Percentiles rank a stretch among this genome's conserved stretches.
Evolutionary conservation across 2,113 vertebrate species (phyloP).

Genomic region (Forbesichthys papilliferus): DNA sequence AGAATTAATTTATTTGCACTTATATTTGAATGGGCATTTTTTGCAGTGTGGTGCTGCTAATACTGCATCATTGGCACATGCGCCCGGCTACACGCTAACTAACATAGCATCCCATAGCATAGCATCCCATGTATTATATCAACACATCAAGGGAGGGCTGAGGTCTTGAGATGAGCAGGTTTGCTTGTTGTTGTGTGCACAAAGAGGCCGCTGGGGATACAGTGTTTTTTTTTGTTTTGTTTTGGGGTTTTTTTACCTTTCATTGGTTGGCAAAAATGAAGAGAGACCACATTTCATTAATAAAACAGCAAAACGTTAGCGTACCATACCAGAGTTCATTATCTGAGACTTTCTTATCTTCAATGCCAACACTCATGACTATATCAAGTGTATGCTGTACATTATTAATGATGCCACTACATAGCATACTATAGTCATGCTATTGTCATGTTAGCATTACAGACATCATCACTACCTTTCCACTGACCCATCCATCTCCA

Average conservation of each 20-base stretch:
- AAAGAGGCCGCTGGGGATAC: no score
- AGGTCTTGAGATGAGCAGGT: constrained; percentile 41
- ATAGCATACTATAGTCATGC: neutral
- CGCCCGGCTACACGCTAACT: constrained; percentile 75
- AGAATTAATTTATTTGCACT: no score
- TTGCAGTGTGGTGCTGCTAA: neutral
- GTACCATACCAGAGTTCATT: no score
- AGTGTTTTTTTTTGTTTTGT: constrained; percentile 11
- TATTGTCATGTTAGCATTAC: constrained; percentile 12
- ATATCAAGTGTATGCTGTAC: neutral
- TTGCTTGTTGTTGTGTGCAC: constrained; percentile 1
- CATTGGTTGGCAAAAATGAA: no score
- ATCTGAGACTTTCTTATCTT: neutral
- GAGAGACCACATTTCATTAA: no score
- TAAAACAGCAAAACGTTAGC: no score
- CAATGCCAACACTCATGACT: neutral
- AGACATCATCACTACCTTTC: constrained; percentile 34
- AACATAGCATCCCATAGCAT: constrained; percentile 52
- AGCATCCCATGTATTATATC: constrained; percentile 82
- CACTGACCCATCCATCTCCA: constrained; percentile 76
- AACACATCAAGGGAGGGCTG: constrained; percentile 43
- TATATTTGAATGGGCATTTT: no score
- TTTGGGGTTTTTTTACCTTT: neutral
- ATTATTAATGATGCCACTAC: neutral
- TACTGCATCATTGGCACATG: constrained; percentile 76